Conservation (phyloP, 2,888 invertebrate genomes). For the Melieria crassipennis region DNA sequence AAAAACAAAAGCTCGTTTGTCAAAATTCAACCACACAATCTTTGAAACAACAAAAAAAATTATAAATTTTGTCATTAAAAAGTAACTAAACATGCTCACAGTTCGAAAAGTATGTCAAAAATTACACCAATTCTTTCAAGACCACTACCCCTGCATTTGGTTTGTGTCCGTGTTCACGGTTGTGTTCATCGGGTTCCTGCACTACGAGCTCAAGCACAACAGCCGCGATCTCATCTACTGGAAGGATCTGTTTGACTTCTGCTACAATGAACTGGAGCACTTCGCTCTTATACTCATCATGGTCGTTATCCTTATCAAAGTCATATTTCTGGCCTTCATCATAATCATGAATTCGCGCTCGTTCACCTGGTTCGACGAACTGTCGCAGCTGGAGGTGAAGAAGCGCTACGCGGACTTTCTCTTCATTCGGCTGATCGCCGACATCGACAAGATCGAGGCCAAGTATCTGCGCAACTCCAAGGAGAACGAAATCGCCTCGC, state of each 20-base stretch:
- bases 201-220: conserved; percentile 48
- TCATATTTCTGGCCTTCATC: conserved; percentile 44
- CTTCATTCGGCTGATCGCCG: conserved; percentile 56
- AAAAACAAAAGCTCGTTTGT: conserved; percentile 15
- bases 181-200: conserved; percentile 45
- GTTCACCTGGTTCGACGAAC: conserved; percentile 47
- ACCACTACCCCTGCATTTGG: conserved; percentile 45
- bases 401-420: conserved; percentile 62
- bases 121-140: conserved; percentile 45
- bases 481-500: conserved; percentile 43
- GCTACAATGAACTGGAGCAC: conserved; percentile 44
- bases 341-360: conserved; percentile 45
- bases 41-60: conserved; percentile 28
- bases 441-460: conserved; percentile 55
- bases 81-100: conserved; percentile 38
- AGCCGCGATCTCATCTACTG: conserved; percentile 48
- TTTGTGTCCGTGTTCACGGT: conserved; percentile 40
- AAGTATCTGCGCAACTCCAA: conserved; percentile 46
- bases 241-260: conserved; percentile 41
- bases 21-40: conserved; percentile 33
- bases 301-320: conserved; percentile 42
- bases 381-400: conserved; percentile 56
- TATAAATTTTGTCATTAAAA: conserved; percentile 38
- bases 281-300: conserved; percentile 44
- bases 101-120: conserved; percentile 40